Base-by-base conservation (phyloP, 2,113 vertebrate genomes). In the Todiramphus saurophagus region DNA sequence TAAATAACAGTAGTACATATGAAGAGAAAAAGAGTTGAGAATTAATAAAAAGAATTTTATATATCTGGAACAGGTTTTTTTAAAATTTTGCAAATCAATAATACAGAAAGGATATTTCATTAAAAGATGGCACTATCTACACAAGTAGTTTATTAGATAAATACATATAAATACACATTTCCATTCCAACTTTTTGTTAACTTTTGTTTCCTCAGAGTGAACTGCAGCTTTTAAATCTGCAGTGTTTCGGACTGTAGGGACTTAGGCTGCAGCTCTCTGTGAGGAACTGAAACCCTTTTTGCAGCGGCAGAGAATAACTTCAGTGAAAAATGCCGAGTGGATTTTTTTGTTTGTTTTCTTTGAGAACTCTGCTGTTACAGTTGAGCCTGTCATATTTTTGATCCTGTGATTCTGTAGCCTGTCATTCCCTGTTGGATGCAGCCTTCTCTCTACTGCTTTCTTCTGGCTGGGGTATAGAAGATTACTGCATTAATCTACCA, bases 101-200 rank as follows among this genome's bases (percentile, higher is more conserved):
- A 9, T 43, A 64, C 11, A 46, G 41, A 89, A 62, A 78, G 35
- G 13, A 87, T 68, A 55, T 75, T 19, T 70, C 11, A 3, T 19
- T 75, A 15, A 3, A 0, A 68, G 62, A 28, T 62, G 0, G 12
- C 35, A 39, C 7, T 35, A 23, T 15, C 33, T 48, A 11, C 7
- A 50, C 44, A 76, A 68, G 20, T 18, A 35, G 4, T 51, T 63
- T 55, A 6, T 62, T 63, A 9, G 50, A 33, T 55, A 76, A 62
- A 10, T 48, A 11, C 4, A 10, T 55, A 33, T 55, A 72, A 62
- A 10, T 48, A 13, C 4, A 3, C 53, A 39, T 37, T 88, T 76
- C 14, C 18, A 75, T 35, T 80, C 12, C 21, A 37, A 19, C 10
- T 51, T 86, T 44, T 59, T 27, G 5, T 59, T 64, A 41, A 39